Evolutionary conservation across 2,888 invertebrate species (phyloP).

Genomic region (Nineta flava): DNA sequence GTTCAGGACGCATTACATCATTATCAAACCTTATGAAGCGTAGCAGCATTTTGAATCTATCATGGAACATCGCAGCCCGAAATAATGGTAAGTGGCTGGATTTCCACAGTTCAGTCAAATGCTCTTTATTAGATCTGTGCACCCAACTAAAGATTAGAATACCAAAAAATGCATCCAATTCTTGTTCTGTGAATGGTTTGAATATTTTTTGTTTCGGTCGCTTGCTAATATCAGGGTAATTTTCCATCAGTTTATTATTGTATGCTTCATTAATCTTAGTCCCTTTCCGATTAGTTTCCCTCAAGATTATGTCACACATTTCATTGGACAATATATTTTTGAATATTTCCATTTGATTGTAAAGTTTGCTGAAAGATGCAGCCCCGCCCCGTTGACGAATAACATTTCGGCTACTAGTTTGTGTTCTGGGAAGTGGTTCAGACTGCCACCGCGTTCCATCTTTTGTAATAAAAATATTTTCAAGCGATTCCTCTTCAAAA

Average conservation of each 20-base stretch:
- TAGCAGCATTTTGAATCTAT: conserved; percentile 13
- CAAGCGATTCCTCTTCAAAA: not conserved
- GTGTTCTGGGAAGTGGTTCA: not conserved
- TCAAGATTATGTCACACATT: conserved; percentile 1
- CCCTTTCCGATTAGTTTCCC: not conserved
- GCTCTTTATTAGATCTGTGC: not conserved
- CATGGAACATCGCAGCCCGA: conserved; percentile 11
- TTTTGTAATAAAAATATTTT: not conserved
- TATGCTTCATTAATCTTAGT: not conserved
- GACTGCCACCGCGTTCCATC: not conserved
- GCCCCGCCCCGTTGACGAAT: not conserved
- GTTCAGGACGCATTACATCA: conserved; percentile 14
- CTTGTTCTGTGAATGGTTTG: not conserved
- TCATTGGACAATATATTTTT: conserved; percentile 1
- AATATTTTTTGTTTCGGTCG: not conserved
- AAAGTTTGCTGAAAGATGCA: not conserved
- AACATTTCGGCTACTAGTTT: not conserved
- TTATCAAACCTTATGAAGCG: conserved; percentile 19
- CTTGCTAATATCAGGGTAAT: not conserved
- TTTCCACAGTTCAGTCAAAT: not conserved
- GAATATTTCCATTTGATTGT: not conserved
- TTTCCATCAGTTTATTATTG: not conserved
- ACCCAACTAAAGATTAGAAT: not conserved
- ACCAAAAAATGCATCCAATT: not conserved
- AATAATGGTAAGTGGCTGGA: not conserved